A percentile compares a stretch with the other conserved stretches of the same genome.
Evolutionary conservation across 2,797 vertebrate genomes (phyloP).

Genomic region (Centropyge bicolor): DNA sequence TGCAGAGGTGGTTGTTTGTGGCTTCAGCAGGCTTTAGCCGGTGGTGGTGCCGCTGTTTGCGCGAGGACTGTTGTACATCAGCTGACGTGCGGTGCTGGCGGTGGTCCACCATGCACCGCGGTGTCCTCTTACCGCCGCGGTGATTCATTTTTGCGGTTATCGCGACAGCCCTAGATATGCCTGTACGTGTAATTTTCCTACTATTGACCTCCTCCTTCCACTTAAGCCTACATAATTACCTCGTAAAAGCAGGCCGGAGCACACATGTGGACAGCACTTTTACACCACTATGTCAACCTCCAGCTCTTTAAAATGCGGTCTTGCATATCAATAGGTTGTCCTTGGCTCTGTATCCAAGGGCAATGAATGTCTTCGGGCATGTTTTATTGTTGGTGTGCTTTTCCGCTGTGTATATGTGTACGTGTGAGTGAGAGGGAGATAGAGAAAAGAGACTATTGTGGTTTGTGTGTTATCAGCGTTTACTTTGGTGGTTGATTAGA

Average conservation of each 20-base stretch:
- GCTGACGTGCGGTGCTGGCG: no score
- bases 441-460: conserved; percentile 1
- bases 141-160: no score
- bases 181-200: conserved; percentile 38
- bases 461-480: conserved; percentile 39
- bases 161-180: neutral
- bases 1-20: no score
- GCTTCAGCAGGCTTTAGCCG: no score
- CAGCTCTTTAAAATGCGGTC: conserved; percentile 53
- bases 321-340: conserved; percentile 58
- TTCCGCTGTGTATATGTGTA: conserved; percentile 22
- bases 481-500: conserved; percentile 30
- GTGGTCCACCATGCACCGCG: no score
- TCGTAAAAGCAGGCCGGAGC: conserved; percentile 56
- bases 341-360: conserved; percentile 51
- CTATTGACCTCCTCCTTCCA: conserved; percentile 30
- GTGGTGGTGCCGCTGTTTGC: no score
- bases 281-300: conserved; percentile 58
- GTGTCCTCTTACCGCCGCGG: no score
- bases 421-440: neutral
- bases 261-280: conserved; percentile 43
- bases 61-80: no score
- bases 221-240: conserved; percentile 55
- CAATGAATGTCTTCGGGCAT: conserved; percentile 32
- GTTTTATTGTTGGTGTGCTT: conserved; percentile 57